Evolutionary conservation across 2,797 vertebrate species (phyloP), one percentile per base, ranked within the genome.

Genomic region (Micromesistius poutassou): DNA sequence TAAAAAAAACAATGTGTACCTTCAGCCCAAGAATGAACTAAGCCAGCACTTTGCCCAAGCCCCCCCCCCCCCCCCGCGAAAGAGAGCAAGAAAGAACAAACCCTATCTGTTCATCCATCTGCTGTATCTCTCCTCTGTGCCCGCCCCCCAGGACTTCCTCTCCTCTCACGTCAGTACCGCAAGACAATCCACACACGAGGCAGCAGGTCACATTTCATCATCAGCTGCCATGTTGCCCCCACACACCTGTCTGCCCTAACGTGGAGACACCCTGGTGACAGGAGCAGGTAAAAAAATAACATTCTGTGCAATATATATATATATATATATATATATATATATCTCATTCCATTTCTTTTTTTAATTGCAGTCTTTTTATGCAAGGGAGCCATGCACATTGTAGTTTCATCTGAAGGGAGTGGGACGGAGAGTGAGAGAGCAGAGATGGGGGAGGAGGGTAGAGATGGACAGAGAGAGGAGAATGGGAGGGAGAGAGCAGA

Each of bases 151-250:
- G 76, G 76, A 72, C 77, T 71, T 75, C n/a, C 77, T 83, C 55
- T 86, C 73, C 74, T 25, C 78, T 82, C 85, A 84, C 80, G 79
- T 79, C 85, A 88, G 83, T 79, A 84, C 30, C 83, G 85, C 84
- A 83, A 88, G 85, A 88, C 87, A 81, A 79, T 87, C 89, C 86
- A 86, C 83, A 87, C 86, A 86, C 83, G 86, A 91, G 89, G 89
- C 91, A 85, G 79, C 25, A 80, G 82, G 84, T 90, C 87, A 82
- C 90, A 87, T 91, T 93, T 92, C 89, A 91, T 88, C 88, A 87
- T 85, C 81, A 91, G 89, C 88, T 91, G 91, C 80, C 73, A 86
- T 83, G 80, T 86, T 78, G 72, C 84, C 87, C 77, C 77, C 71
- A 80, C 81, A 77, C 71, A 80, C 83, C 79, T 81, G 83, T 77